Base-by-base conservation (phyloP, 2,888 invertebrate genomes). In the Nemoura dubitans region DNA sequence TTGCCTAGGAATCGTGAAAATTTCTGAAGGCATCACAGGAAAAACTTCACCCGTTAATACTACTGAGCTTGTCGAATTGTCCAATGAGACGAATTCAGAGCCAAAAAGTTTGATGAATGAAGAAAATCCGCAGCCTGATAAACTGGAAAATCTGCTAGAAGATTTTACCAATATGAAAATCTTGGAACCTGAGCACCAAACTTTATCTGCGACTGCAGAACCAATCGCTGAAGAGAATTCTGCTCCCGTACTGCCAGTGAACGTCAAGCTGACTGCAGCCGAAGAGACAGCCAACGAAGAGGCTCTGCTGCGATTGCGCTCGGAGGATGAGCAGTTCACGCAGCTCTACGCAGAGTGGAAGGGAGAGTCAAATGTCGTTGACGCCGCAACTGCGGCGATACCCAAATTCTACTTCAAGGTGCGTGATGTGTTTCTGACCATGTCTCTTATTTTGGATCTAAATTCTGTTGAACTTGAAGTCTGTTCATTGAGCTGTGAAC, bases 351-450 rank as follows among this genome's bases (percentile, higher is more conserved):
- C 26, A 10, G 21, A 81, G 21, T 81, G 81, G 81, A 81, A 30
- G 16, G 81, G 81, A 16, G 30, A 81, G 16, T 59, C 59, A 25
- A 43, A 28, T 25, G 29, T 14, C 36, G 83, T 28, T 27, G 85
- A 87, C 36, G 3, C 7, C 10, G 43, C 86, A 0, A 86, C 83
- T 26, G 80, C 81, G 27, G 42, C 76, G 14, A 88, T 88, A 21
- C 88, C 88, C 16, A 86, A 86, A 28, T 88, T 88, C 85, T 88
- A 87, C 84, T 95, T 94, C 90, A 95, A 95, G 90, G 92, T 92
- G 89, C 77, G 86, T 86, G 7, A 59, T n/a, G 3, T 36, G 3
- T 3, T 36, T 6, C 36, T 36, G 3, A 36, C 36, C 3, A 36
- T 36, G 36, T 36, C 36, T 6, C 10, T 10, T 10, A 36, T 36